A percentile compares a stretch with the other conserved stretches of the same genome.
Evolutionary conservation across 2,797 vertebrate species (phyloP).

Genomic region (Urosaurus nigricauda): DNA sequence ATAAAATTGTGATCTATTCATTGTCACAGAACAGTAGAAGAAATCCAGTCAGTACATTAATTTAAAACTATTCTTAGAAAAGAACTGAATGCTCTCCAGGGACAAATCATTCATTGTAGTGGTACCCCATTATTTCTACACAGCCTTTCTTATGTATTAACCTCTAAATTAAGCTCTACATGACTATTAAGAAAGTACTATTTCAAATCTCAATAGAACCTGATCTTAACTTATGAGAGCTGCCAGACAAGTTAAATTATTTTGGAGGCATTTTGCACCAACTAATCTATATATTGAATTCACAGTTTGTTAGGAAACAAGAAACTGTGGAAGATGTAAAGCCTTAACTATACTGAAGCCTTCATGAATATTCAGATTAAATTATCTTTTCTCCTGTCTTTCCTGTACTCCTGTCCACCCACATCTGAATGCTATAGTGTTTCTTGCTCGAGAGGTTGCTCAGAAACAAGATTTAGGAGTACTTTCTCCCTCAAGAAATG

Average conservation of each 20-base stretch:
- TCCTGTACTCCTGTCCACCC: neutral
- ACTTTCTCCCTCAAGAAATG: conserved; percentile 67
- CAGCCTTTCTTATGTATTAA: conserved; percentile 50
- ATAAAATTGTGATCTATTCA: conserved; percentile 55
- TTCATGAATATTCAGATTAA: conserved; percentile 70
- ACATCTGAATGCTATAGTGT: conserved; percentile 42
- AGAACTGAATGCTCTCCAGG: conserved; percentile 35
- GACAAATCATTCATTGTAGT: conserved; percentile 51
- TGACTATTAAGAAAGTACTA: conserved; percentile 35
- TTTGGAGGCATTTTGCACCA: neutral
- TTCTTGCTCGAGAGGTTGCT: conserved; percentile 68
- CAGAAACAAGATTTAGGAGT: conserved; percentile 68
- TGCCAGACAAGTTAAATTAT: neutral
- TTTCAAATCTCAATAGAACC: conserved; percentile 31
- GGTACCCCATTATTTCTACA: conserved; percentile 47
- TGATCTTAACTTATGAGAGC: conserved; percentile 27
- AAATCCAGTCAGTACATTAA: conserved; percentile 59
- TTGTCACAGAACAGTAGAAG: conserved; percentile 60
- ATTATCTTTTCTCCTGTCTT: conserved; percentile 22
- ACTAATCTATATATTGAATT: conserved; percentile 35
- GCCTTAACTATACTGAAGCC: conserved; percentile 38
- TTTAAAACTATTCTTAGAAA: conserved; percentile 51
- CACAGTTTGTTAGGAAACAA: conserved; percentile 29
- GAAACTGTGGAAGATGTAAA: conserved; percentile 54
- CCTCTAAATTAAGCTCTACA: conserved; percentile 60